Conservation (phyloP, 2,888 invertebrate genomes). For the Neuroscelio doddi region DNA sequence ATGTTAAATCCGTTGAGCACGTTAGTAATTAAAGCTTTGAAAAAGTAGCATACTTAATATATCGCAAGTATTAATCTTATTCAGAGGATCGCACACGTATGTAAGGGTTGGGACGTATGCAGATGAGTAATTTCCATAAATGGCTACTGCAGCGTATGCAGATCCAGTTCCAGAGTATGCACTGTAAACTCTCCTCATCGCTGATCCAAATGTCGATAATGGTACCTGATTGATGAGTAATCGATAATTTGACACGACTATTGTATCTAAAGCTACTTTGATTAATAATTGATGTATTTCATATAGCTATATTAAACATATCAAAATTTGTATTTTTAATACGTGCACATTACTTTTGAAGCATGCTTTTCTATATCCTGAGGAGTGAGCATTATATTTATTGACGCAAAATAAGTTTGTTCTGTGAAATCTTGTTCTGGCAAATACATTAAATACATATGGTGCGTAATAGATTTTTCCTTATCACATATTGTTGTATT, state of each 20-base stretch:
- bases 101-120: conserved; percentile 81
- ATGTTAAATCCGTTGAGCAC: conserved; percentile 14
- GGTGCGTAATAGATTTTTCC: conserved; percentile 69
- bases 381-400: conserved; percentile 77
- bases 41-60: conserved; percentile 73
- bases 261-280: conserved; percentile 22
- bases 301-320: no score
- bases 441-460: conserved; percentile 78
- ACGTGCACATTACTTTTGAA: conserved; percentile 70
- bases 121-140: conserved; percentile 71
- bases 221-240: conserved; percentile 60
- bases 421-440: conserved; percentile 74
- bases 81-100: conserved; percentile 77
- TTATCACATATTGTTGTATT: conserved; percentile 64
- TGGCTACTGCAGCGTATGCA: conserved; percentile 76
- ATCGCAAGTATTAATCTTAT: conserved; percentile 73
- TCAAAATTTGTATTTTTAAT: not conserved
- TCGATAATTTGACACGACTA: conserved; percentile 36
- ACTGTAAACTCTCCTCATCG: conserved; percentile 74
- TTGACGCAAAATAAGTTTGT: conserved; percentile 76
- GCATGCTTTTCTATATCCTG: conserved; percentile 74
- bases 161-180: conserved; percentile 78
- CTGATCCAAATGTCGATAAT: conserved; percentile 51
- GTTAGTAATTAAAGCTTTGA: not conserved
- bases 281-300: not conserved